Conservation (phyloP, 2,888 invertebrate genomes). For the Caenorhabditis sp. region DNA sequence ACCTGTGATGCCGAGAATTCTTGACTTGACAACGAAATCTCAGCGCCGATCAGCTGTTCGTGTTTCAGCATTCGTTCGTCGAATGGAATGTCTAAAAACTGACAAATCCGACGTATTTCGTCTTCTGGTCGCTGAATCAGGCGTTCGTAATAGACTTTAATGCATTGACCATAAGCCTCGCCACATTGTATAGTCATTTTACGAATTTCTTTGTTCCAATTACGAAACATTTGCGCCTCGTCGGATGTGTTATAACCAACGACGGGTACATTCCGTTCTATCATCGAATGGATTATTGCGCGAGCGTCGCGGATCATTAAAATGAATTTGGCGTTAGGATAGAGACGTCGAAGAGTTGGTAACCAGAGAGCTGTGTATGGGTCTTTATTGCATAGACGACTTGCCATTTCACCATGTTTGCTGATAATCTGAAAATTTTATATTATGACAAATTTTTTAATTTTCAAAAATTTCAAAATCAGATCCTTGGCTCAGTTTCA, state of each 20-base stretch:
- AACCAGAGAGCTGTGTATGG: constrained; percentile 95
- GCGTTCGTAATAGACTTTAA: constrained; percentile 86
- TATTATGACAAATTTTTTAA: too few relatives aligned
- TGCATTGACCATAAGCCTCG: constrained; percentile 33
- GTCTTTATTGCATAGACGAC: constrained; percentile 93
- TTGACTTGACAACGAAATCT: constrained; percentile 42
- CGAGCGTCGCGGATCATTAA: constrained; percentile 83
- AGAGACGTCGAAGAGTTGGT: constrained; percentile 88
- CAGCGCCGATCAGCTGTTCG: constrained; percentile 42
- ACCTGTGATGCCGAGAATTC: constrained; percentile 51
- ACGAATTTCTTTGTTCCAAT: constrained; percentile 84
- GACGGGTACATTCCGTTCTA: constrained; percentile 85
- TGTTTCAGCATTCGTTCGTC: constrained; percentile 78
- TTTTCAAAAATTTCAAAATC: too few relatives aligned
- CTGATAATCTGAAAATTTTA: constrained; percentile 77
- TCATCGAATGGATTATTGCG: constrained; percentile 96
- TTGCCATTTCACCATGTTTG: constrained; percentile 89
- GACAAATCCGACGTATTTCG: constrained; percentile 86
- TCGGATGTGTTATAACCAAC: constrained; percentile 83
- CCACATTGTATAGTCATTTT: constrained; percentile 89
- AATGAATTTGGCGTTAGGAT: constrained; percentile 94
- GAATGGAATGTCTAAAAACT: constrained; percentile 90
- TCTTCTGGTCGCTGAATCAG: constrained; percentile 88
- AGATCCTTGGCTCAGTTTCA: too few relatives aligned
- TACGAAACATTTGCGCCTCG: constrained; percentile 80